A percentile compares a stretch with the other conserved stretches of the same genome.
phyloP scores from a whole-genome alignment of 2,888 invertebrate genomes.

The Vanessa cardui region DNA sequence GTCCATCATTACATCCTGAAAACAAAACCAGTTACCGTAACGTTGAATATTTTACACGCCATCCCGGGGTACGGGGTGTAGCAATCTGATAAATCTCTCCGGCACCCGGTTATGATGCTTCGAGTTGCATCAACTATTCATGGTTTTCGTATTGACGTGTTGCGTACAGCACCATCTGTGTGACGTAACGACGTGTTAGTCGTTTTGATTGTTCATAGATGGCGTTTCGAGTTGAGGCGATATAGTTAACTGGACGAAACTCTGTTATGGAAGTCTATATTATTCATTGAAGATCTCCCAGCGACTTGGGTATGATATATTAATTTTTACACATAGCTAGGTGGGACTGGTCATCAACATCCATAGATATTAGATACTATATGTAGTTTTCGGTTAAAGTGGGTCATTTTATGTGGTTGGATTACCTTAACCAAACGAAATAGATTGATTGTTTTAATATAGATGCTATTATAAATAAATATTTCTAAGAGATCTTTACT shows the following conservation, averaged over 20 bases:
- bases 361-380: too few species aligned
- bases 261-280: background rate
- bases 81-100: conserved; percentile 71
- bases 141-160: conserved; percentile 22
- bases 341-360: too few species aligned
- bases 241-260: background rate
- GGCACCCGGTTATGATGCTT: conserved; percentile 70
- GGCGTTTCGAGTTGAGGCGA: background rate
- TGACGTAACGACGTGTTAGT: background rate
- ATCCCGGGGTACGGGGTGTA: conserved; percentile 61
- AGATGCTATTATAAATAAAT: too few species aligned
- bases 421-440: too few species aligned
- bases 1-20: conserved; percentile 61
- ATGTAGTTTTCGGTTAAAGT: too few species aligned
- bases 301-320: too few species aligned
- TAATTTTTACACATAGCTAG: too few species aligned
- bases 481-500: too few species aligned
- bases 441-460: too few species aligned
- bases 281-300: background rate
- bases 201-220: conserved; percentile 5
- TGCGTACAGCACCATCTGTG: conserved; percentile 13
- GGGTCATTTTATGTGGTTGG: too few species aligned
- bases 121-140: conserved; percentile 30
- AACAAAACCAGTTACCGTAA: conserved; percentile 76
- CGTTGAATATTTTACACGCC: conserved; percentile 75